Percentiles rank a stretch among this genome's conserved stretches.
These are phyloP conservation scores for Silvanus unidentatus DNA, from an alignment of 2,888 invertebrate species.

Conservation along the genomic window DNA sequence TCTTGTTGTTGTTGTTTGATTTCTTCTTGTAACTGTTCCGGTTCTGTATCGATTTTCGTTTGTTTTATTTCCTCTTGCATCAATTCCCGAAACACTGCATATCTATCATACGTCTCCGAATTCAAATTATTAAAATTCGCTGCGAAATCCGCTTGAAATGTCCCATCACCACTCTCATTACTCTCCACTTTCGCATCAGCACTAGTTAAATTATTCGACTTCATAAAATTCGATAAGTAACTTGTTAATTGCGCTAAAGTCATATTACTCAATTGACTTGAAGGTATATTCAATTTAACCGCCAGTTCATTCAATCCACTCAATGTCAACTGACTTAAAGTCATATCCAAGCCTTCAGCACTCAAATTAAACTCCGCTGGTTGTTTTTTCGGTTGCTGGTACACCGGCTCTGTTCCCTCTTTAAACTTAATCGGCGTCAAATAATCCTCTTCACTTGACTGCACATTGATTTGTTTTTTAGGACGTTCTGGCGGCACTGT, in stretches of 20 bases:
- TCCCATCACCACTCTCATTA: conserved; percentile 27
- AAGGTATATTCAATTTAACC: conserved; percentile 67
- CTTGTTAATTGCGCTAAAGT: conserved; percentile 81
- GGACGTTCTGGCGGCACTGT: conserved; percentile 44
- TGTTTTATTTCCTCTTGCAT: conserved; percentile 71
- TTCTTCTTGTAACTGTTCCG: conserved; percentile 34
- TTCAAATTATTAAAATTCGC: conserved; percentile 61
- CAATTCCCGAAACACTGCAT: conserved; percentile 80
- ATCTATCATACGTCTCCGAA: conserved; percentile 62
- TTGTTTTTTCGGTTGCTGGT: conserved; percentile 36
- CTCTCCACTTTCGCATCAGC: conserved; percentile 27
- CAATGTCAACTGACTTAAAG: conserved; percentile 74
- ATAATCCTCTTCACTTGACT: conserved; percentile 56
- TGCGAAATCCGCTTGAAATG: conserved; percentile 61
- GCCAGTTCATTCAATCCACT: conserved; percentile 78
- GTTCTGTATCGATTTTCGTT: conserved; percentile 42
- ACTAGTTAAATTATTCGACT: conserved; percentile 33
- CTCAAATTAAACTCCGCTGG: conserved; percentile 33
- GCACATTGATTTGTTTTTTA: conserved; percentile 33
- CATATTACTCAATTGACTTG: conserved; percentile 74
- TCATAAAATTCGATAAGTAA: conserved; percentile 61
- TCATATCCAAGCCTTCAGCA: conserved; percentile 62
- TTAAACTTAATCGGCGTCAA: conserved; percentile 52
- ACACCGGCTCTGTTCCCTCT: conserved; percentile 20
- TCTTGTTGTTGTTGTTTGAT: conserved; percentile 17